Evolutionary conservation across 2,888 invertebrate genomes (phyloP).

Genomic region (Coenonympha glycerion): DNA sequence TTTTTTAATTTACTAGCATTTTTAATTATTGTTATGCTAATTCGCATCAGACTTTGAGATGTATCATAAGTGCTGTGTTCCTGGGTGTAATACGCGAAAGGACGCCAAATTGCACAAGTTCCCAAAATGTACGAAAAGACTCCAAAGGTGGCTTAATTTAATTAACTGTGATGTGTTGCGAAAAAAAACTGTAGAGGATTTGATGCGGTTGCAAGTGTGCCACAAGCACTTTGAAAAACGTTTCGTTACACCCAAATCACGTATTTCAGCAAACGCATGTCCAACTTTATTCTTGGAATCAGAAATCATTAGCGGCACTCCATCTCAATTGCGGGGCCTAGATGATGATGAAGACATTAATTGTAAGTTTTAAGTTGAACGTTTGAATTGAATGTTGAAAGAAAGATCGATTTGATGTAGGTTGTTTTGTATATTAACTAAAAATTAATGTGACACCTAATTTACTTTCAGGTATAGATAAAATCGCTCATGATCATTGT

Average conservation of each 20-base stretch:
- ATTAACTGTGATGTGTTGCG: not conserved
- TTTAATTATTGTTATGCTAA: no score
- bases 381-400: no score
- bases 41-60: no score
- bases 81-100: not conserved
- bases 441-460: no score
- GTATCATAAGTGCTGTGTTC: not conserved
- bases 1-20: no score
- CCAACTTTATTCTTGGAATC: not conserved
- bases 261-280: not conserved
- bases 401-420: no score
- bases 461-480: no score
- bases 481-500: no score
- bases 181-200: not conserved
- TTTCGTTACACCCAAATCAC: not conserved
- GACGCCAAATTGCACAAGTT: not conserved
- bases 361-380: no score
- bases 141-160: not conserved
- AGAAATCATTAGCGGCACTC: not conserved
- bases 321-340: no score
- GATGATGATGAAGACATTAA: no score
- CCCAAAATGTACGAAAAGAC: not conserved
- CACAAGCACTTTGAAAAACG: conserved; percentile 1
- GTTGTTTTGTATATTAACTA: no score
- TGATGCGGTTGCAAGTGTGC: not conserved